Evolutionary conservation across 2,797 vertebrate species (phyloP).

Genomic region (Peromyscus melanophrys): DNA sequence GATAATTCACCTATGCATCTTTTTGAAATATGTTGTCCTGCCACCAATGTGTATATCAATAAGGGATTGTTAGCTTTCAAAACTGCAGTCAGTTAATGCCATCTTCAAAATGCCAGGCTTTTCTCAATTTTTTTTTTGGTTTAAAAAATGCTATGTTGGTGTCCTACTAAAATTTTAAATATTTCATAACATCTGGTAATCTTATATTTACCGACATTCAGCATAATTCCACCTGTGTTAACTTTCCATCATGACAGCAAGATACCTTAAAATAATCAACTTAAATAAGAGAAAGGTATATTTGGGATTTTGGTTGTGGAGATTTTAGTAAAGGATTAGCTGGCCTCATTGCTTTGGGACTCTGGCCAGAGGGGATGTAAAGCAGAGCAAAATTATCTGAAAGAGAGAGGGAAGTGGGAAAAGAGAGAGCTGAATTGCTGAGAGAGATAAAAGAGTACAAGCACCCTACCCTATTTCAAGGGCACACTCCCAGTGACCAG

Average conservation of each 20-base stretch:
- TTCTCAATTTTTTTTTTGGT: neutral
- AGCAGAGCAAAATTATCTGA: neutral
- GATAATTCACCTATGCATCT: neutral
- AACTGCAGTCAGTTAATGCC: neutral
- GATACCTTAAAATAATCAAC: neutral
- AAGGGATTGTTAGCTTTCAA: neutral
- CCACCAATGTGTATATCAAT: neutral
- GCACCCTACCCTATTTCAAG: neutral
- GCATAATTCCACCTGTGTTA: neutral
- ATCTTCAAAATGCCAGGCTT: slow-evolving; percentile 24
- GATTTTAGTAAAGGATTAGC: neutral
- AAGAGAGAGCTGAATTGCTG: neutral
- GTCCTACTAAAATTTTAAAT: neutral
- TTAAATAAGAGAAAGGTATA: neutral
- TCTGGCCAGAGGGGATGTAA: neutral
- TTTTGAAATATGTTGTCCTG: neutral
- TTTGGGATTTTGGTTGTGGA: neutral
- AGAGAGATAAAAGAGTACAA: neutral
- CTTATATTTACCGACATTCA: neutral
- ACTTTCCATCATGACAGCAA: neutral
- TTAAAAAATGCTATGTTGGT: neutral
- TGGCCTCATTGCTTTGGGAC: neutral
- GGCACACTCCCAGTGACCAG: neutral
- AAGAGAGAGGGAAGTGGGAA: neutral
- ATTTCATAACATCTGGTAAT: neutral